Conservation (phyloP, 2,888 invertebrate genomes). For the Lagria hirta region DNA sequence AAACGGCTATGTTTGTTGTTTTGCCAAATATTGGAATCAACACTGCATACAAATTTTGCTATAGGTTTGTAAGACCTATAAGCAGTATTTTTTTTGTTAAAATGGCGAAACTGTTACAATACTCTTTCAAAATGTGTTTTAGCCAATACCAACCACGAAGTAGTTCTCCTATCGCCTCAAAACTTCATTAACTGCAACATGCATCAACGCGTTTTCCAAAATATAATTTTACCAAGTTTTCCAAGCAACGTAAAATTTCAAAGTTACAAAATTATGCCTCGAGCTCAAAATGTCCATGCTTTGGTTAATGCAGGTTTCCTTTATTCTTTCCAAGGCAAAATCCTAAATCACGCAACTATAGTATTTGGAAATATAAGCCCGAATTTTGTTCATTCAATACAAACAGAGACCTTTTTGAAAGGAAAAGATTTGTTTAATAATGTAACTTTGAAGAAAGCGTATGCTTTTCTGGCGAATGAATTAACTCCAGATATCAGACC, state of each 20-base stretch:
- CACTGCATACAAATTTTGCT: too few species aligned
- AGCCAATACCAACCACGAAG: too few species aligned
- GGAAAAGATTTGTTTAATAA: conserved; percentile 52
- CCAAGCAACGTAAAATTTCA: conserved; percentile 3
- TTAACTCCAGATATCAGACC: conserved; percentile 62
- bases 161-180: conserved; percentile 31
- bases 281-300: conserved; percentile 70
- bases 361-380: conserved; percentile 66
- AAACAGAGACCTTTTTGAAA: conserved; percentile 54
- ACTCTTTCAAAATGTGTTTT: too few species aligned
- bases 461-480: conserved; percentile 58
- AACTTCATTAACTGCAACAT: conserved; percentile 55
- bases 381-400: conserved; percentile 54
- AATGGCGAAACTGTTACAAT: too few species aligned
- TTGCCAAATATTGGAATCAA: too few species aligned
- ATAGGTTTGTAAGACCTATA: too few species aligned
- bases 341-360: conserved; percentile 57
- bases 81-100: too few species aligned
- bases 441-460: conserved; percentile 51
- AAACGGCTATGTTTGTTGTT: too few species aligned
- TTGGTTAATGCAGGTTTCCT: conserved; percentile 71
- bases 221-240: conserved; percentile 9
- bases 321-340: conserved; percentile 57
- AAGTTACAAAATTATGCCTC: conserved; percentile 63
- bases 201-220: conserved; percentile 37